A percentile compares a stretch with the other conserved stretches of the same genome.
phyloP scores from a whole-genome alignment of 2,888 invertebrate species.

The Mythimna pallens region DNA sequence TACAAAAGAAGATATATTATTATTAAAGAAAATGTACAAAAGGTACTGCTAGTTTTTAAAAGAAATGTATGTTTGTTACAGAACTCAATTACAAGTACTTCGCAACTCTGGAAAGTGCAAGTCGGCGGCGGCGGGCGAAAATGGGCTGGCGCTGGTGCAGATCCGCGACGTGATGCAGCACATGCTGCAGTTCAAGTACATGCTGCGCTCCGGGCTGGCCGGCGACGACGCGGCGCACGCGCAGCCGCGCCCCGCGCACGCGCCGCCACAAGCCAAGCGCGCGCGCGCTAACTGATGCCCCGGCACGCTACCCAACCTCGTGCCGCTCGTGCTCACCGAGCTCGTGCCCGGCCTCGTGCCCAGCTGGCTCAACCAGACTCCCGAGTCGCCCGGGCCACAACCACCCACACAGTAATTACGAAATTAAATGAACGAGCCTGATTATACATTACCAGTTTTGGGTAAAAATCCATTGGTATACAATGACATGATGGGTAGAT shows the following conservation, averaged over 20 bases:
- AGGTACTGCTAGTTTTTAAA: too few relatives aligned
- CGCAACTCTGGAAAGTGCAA: constrained; percentile 94
- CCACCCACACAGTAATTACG: neutral
- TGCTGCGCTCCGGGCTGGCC: constrained; percentile 91
- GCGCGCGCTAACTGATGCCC: constrained; percentile 80
- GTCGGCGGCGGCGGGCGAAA: constrained; percentile 91
- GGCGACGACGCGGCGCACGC: constrained; percentile 71
- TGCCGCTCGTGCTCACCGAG: too few relatives aligned
- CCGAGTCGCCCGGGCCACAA: neutral
- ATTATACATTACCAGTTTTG: neutral
- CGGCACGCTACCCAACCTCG: too few relatives aligned
- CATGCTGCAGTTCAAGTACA: constrained; percentile 97
- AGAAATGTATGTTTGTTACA: constrained; percentile 70
- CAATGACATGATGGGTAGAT: neutral
- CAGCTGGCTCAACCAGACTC: constrained; percentile 9
- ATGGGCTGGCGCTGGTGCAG: constrained; percentile 94
- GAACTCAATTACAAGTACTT: constrained; percentile 94
- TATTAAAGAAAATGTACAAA: too few relatives aligned
- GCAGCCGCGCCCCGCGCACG: constrained; percentile 68
- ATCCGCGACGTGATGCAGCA: constrained; percentile 95
- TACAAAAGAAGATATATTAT: too few relatives aligned
- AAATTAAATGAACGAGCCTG: neutral
- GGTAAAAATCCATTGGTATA: neutral
- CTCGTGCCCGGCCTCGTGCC: neutral
- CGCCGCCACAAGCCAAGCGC: constrained; percentile 71